Conservation (phyloP, 2,888 invertebrate genomes). For the Patella depressa region DNA sequence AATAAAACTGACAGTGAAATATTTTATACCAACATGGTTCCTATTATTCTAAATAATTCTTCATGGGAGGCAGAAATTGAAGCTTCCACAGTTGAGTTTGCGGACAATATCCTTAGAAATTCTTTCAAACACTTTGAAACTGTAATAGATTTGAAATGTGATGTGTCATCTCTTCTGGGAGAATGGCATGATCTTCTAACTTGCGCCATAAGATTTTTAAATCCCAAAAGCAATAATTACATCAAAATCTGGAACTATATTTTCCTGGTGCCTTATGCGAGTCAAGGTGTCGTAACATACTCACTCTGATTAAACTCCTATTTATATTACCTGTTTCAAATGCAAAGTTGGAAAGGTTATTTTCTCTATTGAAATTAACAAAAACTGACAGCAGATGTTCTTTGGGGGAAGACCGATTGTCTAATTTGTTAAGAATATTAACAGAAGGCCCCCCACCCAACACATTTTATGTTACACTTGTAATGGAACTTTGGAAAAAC, state of each 20-base stretch:
- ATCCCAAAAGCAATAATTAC: neutral
- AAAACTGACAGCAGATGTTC: neutral
- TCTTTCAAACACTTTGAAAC: neutral
- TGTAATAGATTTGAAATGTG: neutral
- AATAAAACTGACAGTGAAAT: neutral
- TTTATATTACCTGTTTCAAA: conserved; percentile 8
- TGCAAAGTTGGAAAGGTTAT: conserved; percentile 19
- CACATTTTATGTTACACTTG: no score
- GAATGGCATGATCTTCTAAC: neutral
- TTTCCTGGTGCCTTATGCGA: neutral
- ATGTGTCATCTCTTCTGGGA: neutral
- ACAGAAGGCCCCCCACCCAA: neutral
- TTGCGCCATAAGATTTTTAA: neutral
- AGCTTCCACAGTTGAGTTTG: neutral
- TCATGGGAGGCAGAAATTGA: neutral
- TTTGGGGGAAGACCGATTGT: neutral
- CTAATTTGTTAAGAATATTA: neutral
- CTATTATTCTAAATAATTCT: neutral
- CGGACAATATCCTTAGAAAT: neutral
- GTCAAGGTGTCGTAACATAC: neutral
- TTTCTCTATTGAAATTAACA: conserved; percentile 10
- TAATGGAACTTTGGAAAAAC: no score
- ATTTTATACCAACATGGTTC: no score
- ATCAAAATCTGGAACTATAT: neutral
- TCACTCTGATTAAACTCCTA: neutral